Evolutionary conservation across 2,797 vertebrate species (phyloP).

Genomic region (Acropternis orthonyx): DNA sequence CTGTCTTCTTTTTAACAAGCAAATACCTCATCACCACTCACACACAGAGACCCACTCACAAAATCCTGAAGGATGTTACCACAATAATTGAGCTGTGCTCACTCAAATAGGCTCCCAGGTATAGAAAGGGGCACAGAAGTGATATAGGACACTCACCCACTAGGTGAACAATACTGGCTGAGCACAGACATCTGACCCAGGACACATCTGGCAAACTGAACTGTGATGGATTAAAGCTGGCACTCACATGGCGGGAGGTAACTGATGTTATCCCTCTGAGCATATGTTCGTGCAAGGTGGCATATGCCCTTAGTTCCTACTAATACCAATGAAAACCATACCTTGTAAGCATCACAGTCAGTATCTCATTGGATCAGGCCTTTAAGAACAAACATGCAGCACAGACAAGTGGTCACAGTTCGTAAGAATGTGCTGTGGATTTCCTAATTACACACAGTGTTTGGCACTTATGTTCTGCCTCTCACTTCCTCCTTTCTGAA

Average conservation of each 20-base stretch:
- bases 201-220: background rate
- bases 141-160: background rate
- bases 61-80: background rate
- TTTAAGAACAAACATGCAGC: background rate
- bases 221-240: background rate
- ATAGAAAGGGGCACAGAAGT: background rate
- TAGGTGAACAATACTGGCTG: background rate
- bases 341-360: background rate
- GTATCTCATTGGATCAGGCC: background rate
- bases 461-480: background rate
- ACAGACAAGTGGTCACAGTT: background rate
- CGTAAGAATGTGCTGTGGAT: background rate
- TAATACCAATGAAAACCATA: background rate
- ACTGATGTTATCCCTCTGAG: background rate
- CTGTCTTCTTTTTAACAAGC: background rate
- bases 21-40: background rate
- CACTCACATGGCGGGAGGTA: background rate
- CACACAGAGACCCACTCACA: background rate
- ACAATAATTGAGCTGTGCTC: background rate
- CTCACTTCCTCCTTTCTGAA: background rate
- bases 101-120: background rate
- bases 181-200: background rate
- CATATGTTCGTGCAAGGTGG: background rate
- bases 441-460: background rate
- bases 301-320: background rate